Conservation (phyloP, 2,888 invertebrate species). For the Brachypterus glaber region DNA sequence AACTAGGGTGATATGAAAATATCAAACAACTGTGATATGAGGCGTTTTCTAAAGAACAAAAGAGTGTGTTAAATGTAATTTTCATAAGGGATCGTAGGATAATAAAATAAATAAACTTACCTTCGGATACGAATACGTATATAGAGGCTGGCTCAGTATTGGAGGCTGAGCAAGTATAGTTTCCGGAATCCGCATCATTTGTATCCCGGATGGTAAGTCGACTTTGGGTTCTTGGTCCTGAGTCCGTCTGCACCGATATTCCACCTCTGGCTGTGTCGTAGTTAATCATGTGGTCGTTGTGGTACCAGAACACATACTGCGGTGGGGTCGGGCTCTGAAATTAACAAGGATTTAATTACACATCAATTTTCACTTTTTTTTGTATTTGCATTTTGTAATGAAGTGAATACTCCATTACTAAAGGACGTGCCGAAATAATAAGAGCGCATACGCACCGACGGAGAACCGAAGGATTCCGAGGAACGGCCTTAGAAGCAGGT, state of each 20-base stretch:
- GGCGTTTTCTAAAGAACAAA: too few species aligned
- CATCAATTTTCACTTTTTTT: too few species aligned
- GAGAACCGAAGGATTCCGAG: too few species aligned
- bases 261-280: conserved; percentile 77
- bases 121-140: conserved; percentile 84
- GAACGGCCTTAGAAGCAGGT: too few species aligned
- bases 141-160: conserved; percentile 85
- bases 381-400: too few species aligned
- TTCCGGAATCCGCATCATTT: conserved; percentile 77
- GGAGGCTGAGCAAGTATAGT: conserved; percentile 84
- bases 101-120: conserved; percentile 52
- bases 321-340: conserved; percentile 84
- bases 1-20: too few species aligned
- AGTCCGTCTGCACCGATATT: conserved; percentile 73
- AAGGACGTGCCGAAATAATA: too few species aligned
- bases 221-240: conserved; percentile 76
- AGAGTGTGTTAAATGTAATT: too few species aligned
- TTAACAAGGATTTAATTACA: conserved; percentile 18
- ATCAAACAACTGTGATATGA: too few species aligned
- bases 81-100: too few species aligned
- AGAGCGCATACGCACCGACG: too few species aligned
- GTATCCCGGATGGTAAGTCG: conserved; percentile 76
- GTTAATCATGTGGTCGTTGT: conserved; percentile 90
- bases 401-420: too few species aligned
- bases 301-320: conserved; percentile 93